Evolutionary conservation across 64 coral and sea anemone genomes (phyloP), one percentile per base, ranked within the genome.

Genomic region (Montipora foliosa): DNA sequence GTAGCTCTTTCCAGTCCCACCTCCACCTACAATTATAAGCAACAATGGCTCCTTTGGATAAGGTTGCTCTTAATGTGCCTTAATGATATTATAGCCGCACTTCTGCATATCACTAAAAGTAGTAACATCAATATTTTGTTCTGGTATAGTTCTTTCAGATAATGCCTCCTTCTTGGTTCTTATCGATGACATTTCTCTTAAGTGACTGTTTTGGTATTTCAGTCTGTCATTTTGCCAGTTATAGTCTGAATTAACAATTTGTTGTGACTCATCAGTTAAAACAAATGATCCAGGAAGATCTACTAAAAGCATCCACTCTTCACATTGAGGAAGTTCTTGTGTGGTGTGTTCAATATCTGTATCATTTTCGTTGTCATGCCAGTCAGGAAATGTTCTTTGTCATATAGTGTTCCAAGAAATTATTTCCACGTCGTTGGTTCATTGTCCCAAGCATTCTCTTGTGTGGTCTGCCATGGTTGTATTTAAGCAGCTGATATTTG

Each of bases 391-490:
- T 88, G 37, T 68, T 46, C 67, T 48, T 88, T 46, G 6, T 64
- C 61, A 88, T 71, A 88, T 45, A n/a, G 4, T 87, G 67, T 88
- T 59, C 74, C 52, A 13, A 67, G 66, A 79, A 90, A 67, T 48
- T 79, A 2, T 73, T 61, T 90, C 44, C 88, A 64, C 19, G 61
- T 80, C 5, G 61, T 90, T 79, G 77, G 51, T 47, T 49, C 10
- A 75, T 70, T 9, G 4, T 12, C 85, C 85, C 85, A 88, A 71
- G 47, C 85, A 75, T 80, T 90, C 6, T 62, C n/a, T 80, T 80
- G 75, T 16, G 51, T 90, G 60, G 55, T 90, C 17, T 51, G 58
- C 88, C 88, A 90, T 24, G 88, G 88, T 90, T 90, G 49, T 80
- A 90, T 66, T 17, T 90, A 21, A 74, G 44, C 2, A 88, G 49